Percentiles rank a stretch among this genome's conserved stretches.
Evolutionary conservation across 2,797 vertebrate genomes (phyloP).

Genomic region (Melanogrammus aeglefinus): DNA sequence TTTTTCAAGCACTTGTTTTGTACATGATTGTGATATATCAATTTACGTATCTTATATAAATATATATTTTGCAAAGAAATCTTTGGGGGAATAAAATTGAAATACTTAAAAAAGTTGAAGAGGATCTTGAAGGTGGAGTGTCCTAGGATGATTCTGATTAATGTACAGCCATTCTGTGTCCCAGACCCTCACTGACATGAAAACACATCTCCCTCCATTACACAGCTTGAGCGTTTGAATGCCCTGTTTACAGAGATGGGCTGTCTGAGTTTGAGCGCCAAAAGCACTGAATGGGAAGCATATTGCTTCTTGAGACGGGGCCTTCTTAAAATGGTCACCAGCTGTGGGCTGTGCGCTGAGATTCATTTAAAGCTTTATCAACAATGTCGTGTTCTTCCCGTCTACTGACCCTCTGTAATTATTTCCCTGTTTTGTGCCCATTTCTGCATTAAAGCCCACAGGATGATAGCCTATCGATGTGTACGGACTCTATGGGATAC

Average conservation of each 20-base stretch:
- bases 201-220: constrained; percentile 58
- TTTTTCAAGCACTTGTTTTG: constrained; percentile 78
- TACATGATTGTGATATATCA: constrained; percentile 78
- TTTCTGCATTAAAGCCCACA: constrained; percentile 63
- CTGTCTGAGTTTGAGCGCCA: constrained; percentile 50
- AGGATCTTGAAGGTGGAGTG: constrained; percentile 54
- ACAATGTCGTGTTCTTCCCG: constrained; percentile 53
- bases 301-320: constrained; percentile 49
- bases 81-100: constrained; percentile 58
- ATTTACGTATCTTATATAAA: constrained; percentile 75
- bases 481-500: constrained; percentile 51
- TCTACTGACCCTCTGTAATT: constrained; percentile 62
- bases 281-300: constrained; percentile 65
- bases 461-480: constrained; percentile 60
- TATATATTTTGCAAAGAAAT: constrained; percentile 77
- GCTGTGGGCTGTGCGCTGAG: constrained; percentile 66
- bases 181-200: constrained; percentile 45
- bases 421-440: constrained; percentile 53
- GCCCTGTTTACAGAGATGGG: constrained; percentile 61
- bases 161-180: constrained; percentile 61
- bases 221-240: constrained; percentile 60
- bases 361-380: constrained; percentile 65
- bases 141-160: constrained; percentile 54
- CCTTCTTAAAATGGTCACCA: constrained; percentile 61
- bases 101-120: constrained; percentile 37